Evolutionary conservation across 2,113 vertebrate species (phyloP), one percentile per base, ranked within the genome.

Genomic region (Alexandromys fortis): DNA sequence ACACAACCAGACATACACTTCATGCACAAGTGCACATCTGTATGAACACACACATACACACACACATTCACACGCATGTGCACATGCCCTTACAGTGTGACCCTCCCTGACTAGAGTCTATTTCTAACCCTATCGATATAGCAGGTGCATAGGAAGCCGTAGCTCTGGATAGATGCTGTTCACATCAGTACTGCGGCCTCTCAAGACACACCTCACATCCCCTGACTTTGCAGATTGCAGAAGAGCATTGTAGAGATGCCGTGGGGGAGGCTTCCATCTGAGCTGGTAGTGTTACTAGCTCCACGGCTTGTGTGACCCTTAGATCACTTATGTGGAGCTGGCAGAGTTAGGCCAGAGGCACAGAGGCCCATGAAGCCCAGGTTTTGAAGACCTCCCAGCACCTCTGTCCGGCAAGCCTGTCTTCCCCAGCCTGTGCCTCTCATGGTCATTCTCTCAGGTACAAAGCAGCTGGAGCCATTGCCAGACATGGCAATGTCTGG

Each of bases 121-220:
- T 22, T 49, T 52, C 33, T 49, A 88, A 52, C 8, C 16, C 0
- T 65, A 45, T 9, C 1, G 11, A 24, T 9, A 47, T 0, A 35
- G 38, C 2, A 19, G 33, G 30, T 7, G 11, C 21, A 2, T 21
- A 55, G 52, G 55, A 49, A 91, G 9, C 49, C 12, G 3, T 35
- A 63, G 55, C 12, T 47, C 28, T n/a, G 7, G 9, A 19, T 28
- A 49, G 24, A 14, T 38, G 42, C 12, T 19, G 35, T 52, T 52
- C 16, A n/a, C 38, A 38, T 52, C 22, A 24, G 72, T 16, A 45
- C 72, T 28, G 30, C 10, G 12, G 22, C 47, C 73, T 22, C 73
- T 70, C 3, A 1, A 4, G 3, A 8, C 0, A 0, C 24, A 76
- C 52, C 67, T 67, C 5, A 0, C 2, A 14, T 28, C 47, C 38